Percentiles rank a stretch among this genome's conserved stretches.
These are phyloP conservation scores for Sericinus montela DNA, from an alignment of 2,888 invertebrate genomes.

Conservation along the genomic window DNA sequence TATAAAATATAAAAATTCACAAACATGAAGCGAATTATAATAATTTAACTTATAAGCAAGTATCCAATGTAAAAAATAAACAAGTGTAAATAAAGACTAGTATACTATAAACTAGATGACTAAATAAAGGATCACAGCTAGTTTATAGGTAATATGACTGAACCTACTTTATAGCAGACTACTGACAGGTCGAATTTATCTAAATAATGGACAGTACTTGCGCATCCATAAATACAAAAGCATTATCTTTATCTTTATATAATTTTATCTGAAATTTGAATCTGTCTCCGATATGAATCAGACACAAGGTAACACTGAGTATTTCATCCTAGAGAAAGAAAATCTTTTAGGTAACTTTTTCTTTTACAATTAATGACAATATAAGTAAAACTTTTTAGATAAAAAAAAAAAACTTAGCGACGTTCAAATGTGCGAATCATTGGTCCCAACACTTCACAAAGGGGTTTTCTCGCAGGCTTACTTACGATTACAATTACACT, in stretches of 20 bases:
- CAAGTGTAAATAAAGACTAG: background rate
- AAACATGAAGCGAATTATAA: background rate
- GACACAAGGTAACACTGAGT: slow-evolving; percentile 19
- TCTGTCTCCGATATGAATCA: slow-evolving; percentile 43
- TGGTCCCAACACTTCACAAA: slow-evolving; percentile 67
- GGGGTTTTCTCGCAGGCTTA: slow-evolving; percentile 36
- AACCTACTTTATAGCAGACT: background rate
- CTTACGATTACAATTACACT: background rate
- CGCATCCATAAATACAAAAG: background rate
- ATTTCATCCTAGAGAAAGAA: slow-evolving; percentile 2
- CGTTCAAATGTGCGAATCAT: slow-evolving; percentile 38
- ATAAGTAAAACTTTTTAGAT: background rate
- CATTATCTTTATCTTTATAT: too few species aligned
- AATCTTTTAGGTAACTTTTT: background rate
- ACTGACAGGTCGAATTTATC: background rate
- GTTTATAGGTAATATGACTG: slow-evolving; percentile 4
- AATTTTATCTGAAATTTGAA: too few species aligned
- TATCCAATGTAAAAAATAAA: background rate
- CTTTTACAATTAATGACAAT: too few species aligned
- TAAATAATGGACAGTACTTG: background rate
- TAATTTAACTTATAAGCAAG: background rate
- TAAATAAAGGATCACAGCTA: slow-evolving; percentile 6
- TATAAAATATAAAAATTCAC: too few species aligned
- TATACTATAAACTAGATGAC: background rate
- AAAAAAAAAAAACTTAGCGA: background rate